Percentiles rank a stretch among this genome's conserved stretches.
Conservation (phyloP, 2,113 vertebrate species). For the Salminus brasiliensis region DNA sequence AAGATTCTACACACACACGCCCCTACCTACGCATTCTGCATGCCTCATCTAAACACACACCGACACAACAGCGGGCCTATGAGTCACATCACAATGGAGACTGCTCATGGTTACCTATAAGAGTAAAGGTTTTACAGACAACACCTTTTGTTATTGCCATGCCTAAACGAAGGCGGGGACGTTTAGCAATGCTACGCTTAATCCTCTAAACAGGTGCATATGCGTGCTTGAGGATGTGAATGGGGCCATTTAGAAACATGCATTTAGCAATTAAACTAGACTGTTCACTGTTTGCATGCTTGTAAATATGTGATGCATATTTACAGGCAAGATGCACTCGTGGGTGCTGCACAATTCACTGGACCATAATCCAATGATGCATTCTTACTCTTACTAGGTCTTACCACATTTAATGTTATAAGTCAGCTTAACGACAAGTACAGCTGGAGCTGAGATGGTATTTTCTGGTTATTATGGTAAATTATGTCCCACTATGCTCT, state of each 20-base stretch:
- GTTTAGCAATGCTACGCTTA: neutral
- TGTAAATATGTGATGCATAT: neutral
- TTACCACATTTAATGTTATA: neutral
- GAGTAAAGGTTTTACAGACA: neutral
- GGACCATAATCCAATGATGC: neutral
- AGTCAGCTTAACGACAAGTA: too few relatives aligned
- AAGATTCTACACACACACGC: neutral
- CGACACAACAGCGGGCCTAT: neutral
- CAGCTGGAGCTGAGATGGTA: too few relatives aligned
- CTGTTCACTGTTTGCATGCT: neutral
- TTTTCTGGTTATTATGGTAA: too few relatives aligned
- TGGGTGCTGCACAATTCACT: neutral
- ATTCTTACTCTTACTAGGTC: neutral
- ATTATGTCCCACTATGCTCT: too few relatives aligned
- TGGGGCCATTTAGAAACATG: neutral
- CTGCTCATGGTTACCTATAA: conserved; percentile 1
- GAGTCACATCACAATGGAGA: neutral
- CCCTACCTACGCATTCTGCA: neutral
- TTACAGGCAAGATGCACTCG: neutral
- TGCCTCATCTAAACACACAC: neutral
- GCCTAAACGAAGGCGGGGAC: neutral
- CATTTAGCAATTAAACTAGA: neutral
- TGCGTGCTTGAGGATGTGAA: neutral
- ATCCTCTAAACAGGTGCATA: neutral
- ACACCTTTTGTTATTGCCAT: neutral